Base-by-base conservation (phyloP, 1,140 invertebrate genomes). In the Acromyrmex echinatior region DNA sequence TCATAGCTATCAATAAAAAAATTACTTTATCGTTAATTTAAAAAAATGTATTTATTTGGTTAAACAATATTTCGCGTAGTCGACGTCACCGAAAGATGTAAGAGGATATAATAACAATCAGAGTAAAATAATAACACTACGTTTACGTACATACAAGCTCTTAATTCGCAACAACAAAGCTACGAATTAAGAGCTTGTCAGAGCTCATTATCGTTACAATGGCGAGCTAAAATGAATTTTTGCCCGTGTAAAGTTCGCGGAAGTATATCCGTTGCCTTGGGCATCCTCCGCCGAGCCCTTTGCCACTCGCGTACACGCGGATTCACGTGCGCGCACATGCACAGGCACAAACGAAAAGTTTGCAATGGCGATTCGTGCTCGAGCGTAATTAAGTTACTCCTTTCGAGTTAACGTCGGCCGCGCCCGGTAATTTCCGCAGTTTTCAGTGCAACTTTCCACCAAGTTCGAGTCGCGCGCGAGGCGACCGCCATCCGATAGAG, bases 371-470 rank as follows among this genome's bases (percentile, higher is more conserved):
- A 86, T 90, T 91, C 81, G 90, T 91, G 90, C 85, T 65, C 53
- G 68, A 71, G 62, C 66, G 87, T 92, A 91, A 92, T 92, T 87
- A 89, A 92, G 87, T 92, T 92, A 92, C 88, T 90, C 87, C 79
- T 91, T 86, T 76, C 35, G 58, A 86, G 86, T 89, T 89, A 89
- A 74, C 84, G 62, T 62, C 84, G 56, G 65, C 87, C 87, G 76
- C 70, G 74, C 58, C 84, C 68, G 31, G 70, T 86, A 88, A 90
- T 90, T 90, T 89, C 87, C 88, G 76, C 87, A 86, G 77, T 86
- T 90, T 90, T 89, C 82, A 78, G 56, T 28, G 53, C 51, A 76
- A 90, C 84, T 86, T 89, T 74, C 62, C 70, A 35, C 78, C 79
- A 86, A 86, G 86, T 86, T 86, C 21, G 49, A 66, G 80, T 73